phyloP scores from a whole-genome alignment of 2,888 invertebrate genomes.

The Horisme vitalbata region DNA sequence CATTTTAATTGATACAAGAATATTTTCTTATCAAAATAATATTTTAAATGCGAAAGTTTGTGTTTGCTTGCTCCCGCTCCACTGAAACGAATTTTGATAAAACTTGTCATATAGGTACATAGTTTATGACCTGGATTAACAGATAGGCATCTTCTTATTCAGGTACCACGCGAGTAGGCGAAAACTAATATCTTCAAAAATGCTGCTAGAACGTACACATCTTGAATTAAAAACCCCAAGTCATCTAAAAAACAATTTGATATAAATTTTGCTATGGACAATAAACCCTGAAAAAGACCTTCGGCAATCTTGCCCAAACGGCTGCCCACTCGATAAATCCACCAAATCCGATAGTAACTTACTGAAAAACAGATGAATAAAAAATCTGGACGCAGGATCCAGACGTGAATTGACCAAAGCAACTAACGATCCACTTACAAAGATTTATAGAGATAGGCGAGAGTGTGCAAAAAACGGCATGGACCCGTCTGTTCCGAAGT shows the following conservation, averaged over 20 bases:
- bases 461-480: slow-evolving; percentile 56
- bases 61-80: too few relatives aligned
- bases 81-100: too few relatives aligned
- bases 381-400: slow-evolving; percentile 55
- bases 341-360: slow-evolving; percentile 40
- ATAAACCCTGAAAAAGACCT: slow-evolving; percentile 13
- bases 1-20: too few relatives aligned
- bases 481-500: slow-evolving; percentile 51
- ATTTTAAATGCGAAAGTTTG: too few relatives aligned
- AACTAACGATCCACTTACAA: slow-evolving; percentile 71
- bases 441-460: slow-evolving; percentile 70
- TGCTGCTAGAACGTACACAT: too few relatives aligned
- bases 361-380: slow-evolving; percentile 53
- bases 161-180: too few relatives aligned
- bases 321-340: slow-evolving; percentile 33
- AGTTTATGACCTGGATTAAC: too few relatives aligned
- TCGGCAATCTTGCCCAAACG: slow-evolving; percentile 22
- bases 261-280: slow-evolving; percentile 16
- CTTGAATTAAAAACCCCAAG: neutral
- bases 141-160: too few relatives aligned
- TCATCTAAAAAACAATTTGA: slow-evolving; percentile 11
- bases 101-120: too few relatives aligned
- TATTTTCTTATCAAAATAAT: too few relatives aligned
- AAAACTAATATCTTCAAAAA: too few relatives aligned
- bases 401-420: slow-evolving; percentile 63